Percentiles rank a stretch among this genome's conserved stretches.
Evolutionary conservation across 2,888 invertebrate species (phyloP).

Genomic region (Geotrupes spiniger): DNA sequence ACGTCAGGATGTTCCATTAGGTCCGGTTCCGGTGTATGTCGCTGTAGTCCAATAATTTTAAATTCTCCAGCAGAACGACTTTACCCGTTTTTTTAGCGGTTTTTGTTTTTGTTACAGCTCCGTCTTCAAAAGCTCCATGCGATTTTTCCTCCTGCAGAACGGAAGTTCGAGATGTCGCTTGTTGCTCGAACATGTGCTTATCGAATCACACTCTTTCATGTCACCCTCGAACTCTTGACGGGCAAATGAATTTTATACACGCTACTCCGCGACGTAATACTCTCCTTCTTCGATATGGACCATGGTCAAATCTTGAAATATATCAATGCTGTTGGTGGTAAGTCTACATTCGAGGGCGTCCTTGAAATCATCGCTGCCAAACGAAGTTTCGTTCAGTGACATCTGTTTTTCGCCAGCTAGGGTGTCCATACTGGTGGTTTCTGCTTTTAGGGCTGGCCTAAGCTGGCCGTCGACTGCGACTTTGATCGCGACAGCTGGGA

Average conservation of each 20-base stretch:
- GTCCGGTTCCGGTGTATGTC: background rate
- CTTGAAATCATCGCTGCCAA: constrained; percentile 16
- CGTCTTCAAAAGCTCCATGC: constrained; percentile 38
- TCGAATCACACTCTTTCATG: constrained; percentile 9
- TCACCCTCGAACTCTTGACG: constrained; percentile 12
- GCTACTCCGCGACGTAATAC: constrained; percentile 16
- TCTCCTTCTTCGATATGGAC: constrained; percentile 13
- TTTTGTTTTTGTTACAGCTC: too few relatives aligned
- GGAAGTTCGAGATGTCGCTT: constrained; percentile 38
- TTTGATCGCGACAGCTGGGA: too few relatives aligned
- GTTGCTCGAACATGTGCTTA: constrained; percentile 10
- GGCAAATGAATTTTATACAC: constrained; percentile 20
- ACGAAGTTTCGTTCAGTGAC: constrained; percentile 16
- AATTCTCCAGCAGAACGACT: constrained; percentile 33
- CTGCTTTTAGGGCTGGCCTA: background rate
- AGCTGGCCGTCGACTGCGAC: background rate
- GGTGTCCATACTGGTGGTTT: background rate
- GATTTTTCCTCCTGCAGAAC: constrained; percentile 44
- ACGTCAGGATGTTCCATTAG: constrained; percentile 21
- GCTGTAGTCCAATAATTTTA: constrained; percentile 20
- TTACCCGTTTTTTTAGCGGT: constrained; percentile 44
- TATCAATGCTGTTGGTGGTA: constrained; percentile 14
- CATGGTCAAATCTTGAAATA: constrained; percentile 13
- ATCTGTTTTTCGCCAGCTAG: background rate
- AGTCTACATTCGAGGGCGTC: constrained; percentile 20